Evolutionary conservation across 1,140 invertebrate species (phyloP), one percentile per base, ranked within the genome.

Genomic region (Lucilia cuprina): DNA sequence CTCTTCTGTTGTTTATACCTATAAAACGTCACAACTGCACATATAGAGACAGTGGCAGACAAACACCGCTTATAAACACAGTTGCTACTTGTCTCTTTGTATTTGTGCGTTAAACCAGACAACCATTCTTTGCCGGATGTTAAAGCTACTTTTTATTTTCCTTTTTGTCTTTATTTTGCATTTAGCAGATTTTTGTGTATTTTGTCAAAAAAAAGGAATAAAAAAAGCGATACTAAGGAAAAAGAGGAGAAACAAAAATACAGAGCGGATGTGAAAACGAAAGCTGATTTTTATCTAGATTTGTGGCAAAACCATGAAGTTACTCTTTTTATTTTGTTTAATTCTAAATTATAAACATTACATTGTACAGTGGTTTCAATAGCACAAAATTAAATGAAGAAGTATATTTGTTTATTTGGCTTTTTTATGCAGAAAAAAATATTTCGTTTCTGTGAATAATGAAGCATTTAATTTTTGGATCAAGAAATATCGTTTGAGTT

Each of bases 231-330:
- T 2, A 60, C 0, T 7, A 17, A n/a, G 13, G n/a, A 60, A 60
- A 60, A n/a, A n/a, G 5, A 60, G 13, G 14, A 30, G 3, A 17
- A 60, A 60, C 55, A n/a, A 60, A 60, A 60, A 17, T 30, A 30
- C 25, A 60, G 14, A 60, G n/a, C 55, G 55, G 55, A 60, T n/a
- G n/a, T n/a, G 14, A 60, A 60, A 60, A n/a, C 14, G 55, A 60
- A 60, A 60, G 55, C n/a, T 60, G 55, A 60, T 60, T 60, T 60
- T 60, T 60, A 60, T 60, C 55, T n/a, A n/a, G 55, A n/a, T n/a
- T 60, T 60, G n/a, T 60, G 55, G 13, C 14, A 60, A n/a, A 60
- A 60, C 55, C 55, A n/a, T 7, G n/a, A n/a, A 17, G 14, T 60
- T 60, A 17, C 55, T 60, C 55, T 60, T 60, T 60, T 12, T 7